Evolutionary conservation across 2,888 invertebrate species (phyloP), one percentile per base, ranked within the genome.

Genomic region (Dryobotodes eremita): DNA sequence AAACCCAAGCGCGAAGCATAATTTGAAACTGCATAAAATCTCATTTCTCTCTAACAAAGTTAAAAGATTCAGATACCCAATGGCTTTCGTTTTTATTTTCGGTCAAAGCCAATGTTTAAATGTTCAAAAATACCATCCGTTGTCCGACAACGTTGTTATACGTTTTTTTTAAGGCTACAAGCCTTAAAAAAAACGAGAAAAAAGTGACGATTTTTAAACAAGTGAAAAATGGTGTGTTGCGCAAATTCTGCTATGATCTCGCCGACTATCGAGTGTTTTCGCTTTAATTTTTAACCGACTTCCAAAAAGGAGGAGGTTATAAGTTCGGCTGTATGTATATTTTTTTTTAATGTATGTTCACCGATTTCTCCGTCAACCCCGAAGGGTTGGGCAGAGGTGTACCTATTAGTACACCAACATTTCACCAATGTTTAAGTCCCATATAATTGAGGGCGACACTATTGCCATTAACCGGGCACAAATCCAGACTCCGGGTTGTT

Each of bases 191-290:
- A n/a, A n/a, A n/a, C n/a, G n/a, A n/a, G n/a, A n/a, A 65, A 80
- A 81, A 79, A 36, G 46, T 17, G 80, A 87, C 84, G 84, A 77
- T 80, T 77, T 80, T 85, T 77, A 48, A 80, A 69, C 83, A 79
- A 74, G 75, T 87, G 82, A 89, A 82, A 89, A 86, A 86, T 89
- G 80, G 76, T 73, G 46, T 75, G 80, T 64, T 78, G 77, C 73
- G 79, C 76, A 78, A 71, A 85, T 83, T 84, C 15, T 66, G 71
- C 79, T 86, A 83, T 80, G 84, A 83, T 57, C 36, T 23, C 23
- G 48, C 65, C 26, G 64, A 75, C 70, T 78, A 53, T 53, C 59
- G 42, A 31, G 48, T 59, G 15, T 74, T 75, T 75, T 75, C 11
- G 53, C 0, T 71, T 17, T 13, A 64, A 36, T 13, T n/a, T 83